phyloP scores from a whole-genome alignment of 2,797 vertebrate species.

The Pteronotus mesoamericanus region DNA sequence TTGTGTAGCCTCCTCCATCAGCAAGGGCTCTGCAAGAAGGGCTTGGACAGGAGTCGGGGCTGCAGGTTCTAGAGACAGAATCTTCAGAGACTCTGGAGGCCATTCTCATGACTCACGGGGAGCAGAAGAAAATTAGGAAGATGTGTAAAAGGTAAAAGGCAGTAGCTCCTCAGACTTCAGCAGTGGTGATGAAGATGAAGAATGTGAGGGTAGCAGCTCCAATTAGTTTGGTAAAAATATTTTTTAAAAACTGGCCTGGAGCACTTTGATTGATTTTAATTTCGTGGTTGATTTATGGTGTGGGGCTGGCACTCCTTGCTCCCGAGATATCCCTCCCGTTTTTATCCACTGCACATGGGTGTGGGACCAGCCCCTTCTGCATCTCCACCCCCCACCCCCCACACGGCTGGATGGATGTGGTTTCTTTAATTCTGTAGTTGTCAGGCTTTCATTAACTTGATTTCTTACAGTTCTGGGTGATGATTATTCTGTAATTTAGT shows the following conservation, averaged over 20 bases:
- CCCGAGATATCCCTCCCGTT: no score
- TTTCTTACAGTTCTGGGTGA: no score
- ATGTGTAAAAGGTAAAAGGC: conserved; percentile 73
- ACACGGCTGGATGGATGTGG: no score
- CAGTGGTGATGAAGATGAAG: conserved; percentile 87
- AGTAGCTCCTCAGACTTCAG: conserved; percentile 34
- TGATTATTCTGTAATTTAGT: no score
- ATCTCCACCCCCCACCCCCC: no score
- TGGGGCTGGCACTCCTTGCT: no score
- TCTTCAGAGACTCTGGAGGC: accelerated
- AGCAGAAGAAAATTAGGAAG: conserved; percentile 64
- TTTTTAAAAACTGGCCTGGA: not conserved
- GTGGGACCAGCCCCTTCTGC: no score
- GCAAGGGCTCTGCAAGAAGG: conserved; percentile 76
- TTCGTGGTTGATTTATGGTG: conserved; percentile 29
- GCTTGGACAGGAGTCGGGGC: accelerated
- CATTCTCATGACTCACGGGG: conserved; percentile 35
- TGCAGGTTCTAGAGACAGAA: not conserved
- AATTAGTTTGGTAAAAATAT: not conserved
- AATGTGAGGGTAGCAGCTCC: conserved; percentile 80
- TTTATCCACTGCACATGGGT: no score
- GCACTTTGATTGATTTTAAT: conserved; percentile 31
- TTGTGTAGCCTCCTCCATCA: conserved; percentile 82
- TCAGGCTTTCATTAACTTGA: no score
- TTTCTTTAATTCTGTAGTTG: no score